A percentile compares a stretch with the other conserved stretches of the same genome.
Conservation (phyloP, 1,140 invertebrate genomes). For the Drosophila persimilis region DNA sequence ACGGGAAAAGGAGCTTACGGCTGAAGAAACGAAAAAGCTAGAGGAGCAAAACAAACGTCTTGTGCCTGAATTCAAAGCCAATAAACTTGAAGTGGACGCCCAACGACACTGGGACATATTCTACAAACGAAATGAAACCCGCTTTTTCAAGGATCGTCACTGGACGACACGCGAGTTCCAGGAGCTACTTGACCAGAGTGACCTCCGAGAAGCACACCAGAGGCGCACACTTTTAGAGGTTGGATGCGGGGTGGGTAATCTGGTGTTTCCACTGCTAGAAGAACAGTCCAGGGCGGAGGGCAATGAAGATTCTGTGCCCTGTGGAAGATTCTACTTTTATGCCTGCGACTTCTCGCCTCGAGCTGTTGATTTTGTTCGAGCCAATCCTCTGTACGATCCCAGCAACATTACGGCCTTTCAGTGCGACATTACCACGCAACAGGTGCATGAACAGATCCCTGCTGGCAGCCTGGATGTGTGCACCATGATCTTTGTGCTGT, state of each 20-base stretch:
- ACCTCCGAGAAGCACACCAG: background rate
- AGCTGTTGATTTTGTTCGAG: constrained; percentile 94
- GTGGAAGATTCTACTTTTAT: constrained; percentile 88
- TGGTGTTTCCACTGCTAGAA: constrained; percentile 95
- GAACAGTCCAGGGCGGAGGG: constrained; percentile 84
- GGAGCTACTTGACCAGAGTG: constrained; percentile 88
- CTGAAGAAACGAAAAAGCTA: constrained; percentile 86
- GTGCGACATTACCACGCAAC: constrained; percentile 87
- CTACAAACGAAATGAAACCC: constrained; percentile 95
- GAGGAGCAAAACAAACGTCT: constrained; percentile 88
- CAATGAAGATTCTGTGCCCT: constrained; percentile 38
- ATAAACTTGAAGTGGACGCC: constrained; percentile 93
- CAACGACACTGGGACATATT: constrained; percentile 98
- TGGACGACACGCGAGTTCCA: constrained; percentile 98
- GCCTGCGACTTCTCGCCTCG: constrained; percentile 97
- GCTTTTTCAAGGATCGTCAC: constrained; percentile 98
- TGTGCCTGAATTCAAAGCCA: constrained; percentile 90
- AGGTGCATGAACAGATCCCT: constrained; percentile 85
- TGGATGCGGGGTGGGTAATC: constrained; percentile 98
- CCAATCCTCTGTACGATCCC: constrained; percentile 84
- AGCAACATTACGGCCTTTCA: constrained; percentile 90
- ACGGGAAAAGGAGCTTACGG: constrained; percentile 83
- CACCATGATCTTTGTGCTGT: constrained; percentile 98
- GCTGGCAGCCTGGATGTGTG: constrained; percentile 90
- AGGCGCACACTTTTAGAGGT: constrained; percentile 89